Conservation (phyloP, 2,113 vertebrate species). For the Vanacampus margaritifer region DNA sequence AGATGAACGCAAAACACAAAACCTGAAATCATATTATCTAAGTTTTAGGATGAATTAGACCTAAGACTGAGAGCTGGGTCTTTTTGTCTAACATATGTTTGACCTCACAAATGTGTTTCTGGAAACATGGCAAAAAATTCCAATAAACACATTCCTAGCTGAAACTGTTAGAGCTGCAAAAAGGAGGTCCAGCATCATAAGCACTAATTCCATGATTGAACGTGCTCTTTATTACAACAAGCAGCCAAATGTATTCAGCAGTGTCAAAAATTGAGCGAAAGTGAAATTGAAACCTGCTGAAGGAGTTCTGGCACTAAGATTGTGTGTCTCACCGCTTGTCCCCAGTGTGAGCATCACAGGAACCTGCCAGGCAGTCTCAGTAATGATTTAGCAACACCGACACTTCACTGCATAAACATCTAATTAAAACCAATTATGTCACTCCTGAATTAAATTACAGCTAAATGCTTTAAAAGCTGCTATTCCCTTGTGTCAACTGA, state of each 20-base stretch:
- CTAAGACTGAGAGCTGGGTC: too few relatives aligned
- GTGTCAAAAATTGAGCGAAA: slow-evolving; percentile 9
- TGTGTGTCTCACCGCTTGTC: slow-evolving; percentile 42
- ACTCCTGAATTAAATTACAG: slow-evolving; percentile 82
- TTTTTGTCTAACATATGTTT: too few relatives aligned
- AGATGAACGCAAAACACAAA: too few relatives aligned
- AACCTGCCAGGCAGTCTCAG: slow-evolving; percentile 53
- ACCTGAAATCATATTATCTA: too few relatives aligned
- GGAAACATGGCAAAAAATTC: too few relatives aligned
- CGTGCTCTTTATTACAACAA: slow-evolving; percentile 34
- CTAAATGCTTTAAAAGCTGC: slow-evolving; percentile 76
- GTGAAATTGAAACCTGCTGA: slow-evolving; percentile 21
- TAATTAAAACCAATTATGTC: slow-evolving; percentile 81
- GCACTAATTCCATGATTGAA: slow-evolving; percentile 31
- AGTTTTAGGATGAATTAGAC: too few relatives aligned
- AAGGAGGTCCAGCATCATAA: too few relatives aligned
- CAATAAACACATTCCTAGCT: too few relatives aligned
- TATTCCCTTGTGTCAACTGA: slow-evolving; percentile 72
- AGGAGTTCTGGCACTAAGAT: slow-evolving; percentile 51
- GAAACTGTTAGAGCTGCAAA: too few relatives aligned
- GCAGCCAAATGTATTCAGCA: slow-evolving; percentile 18
- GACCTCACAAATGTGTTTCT: too few relatives aligned
- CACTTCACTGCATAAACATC: slow-evolving; percentile 75
- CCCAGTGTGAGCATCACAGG: slow-evolving; percentile 46
- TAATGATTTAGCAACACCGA: slow-evolving; percentile 71